Evolutionary conservation across 2,888 invertebrate species (phyloP), one percentile per base, ranked within the genome.

Genomic region (Spatulosminthurus flaviceps): DNA sequence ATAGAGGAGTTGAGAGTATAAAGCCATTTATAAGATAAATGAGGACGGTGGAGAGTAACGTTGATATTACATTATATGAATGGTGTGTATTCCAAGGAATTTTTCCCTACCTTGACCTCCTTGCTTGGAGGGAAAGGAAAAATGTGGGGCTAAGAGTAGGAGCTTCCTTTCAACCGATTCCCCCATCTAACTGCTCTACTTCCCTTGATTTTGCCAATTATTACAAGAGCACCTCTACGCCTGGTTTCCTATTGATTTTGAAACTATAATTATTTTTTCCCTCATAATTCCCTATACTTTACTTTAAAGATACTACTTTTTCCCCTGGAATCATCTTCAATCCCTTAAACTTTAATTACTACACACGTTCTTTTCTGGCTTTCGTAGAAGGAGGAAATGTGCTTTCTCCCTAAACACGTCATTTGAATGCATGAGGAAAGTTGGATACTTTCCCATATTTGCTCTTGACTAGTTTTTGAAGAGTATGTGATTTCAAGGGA

Each of bases 391-490:
- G 41, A 41, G n/a, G n/a, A n/a, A n/a, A n/a, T n/a, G n/a, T 16
- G 19, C 51, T 11, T 11, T 51, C 16, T 13, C 16, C 16, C 19
- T 51, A 51, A 51, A 51, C n/a, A 51, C 16, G 51, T 51, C 51
- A 51, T 51, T 51, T 19, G 51, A 51, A 51, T 51, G 51, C 51
- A 51, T 51, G 51, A 51, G 51, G 51, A 51, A 51, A 51, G 7
- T 51, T 11, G 5, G 19, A 2, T 19, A 51, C 9, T 51, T 13
- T 19, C 51, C n/a, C n/a, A 19, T 2, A 4, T n/a, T 51, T 13
- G 7, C 16, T 51, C 16, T 16, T 51, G 5, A 4, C 51, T 51
- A 9, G 41, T 19, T n/a, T 5, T 2, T 51, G n/a, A n/a, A 13
- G 2, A 51, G 34, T 34, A n/a, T n/a, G 34, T 34, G 34, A 34